Percentiles rank a stretch among this genome's conserved stretches.
These are phyloP conservation scores for Bombus consobrinus DNA, from an alignment of 1,140 invertebrate genomes.

Conservation along the genomic window DNA sequence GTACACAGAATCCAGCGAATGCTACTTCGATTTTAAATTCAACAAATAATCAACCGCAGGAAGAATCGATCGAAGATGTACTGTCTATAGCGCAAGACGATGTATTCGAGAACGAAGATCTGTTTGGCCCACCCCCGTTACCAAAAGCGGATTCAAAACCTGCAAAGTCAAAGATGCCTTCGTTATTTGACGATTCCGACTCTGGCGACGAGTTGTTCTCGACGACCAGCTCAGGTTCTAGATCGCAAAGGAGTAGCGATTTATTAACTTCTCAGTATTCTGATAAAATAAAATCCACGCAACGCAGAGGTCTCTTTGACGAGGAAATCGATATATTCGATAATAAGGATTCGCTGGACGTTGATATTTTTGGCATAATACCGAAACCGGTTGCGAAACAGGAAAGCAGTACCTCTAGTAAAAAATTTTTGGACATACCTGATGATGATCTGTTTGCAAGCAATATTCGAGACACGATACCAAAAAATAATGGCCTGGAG, in stretches of 20 bases:
- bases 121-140: conserved; percentile 76
- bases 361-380: conserved; percentile 71
- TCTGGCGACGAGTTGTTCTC: conserved; percentile 76
- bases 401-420: background rate
- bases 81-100: conserved; percentile 48
- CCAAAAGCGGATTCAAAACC: conserved; percentile 68
- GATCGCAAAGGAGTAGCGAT: conserved; percentile 73
- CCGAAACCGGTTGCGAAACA: conserved; percentile 31
- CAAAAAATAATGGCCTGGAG: conserved; percentile 12
- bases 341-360: conserved; percentile 67
- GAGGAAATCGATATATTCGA: conserved; percentile 71
- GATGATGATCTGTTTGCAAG: conserved; percentile 31
- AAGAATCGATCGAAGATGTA: background rate
- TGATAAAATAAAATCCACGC: conserved; percentile 46
- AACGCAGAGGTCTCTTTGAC: conserved; percentile 68
- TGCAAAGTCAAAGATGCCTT: conserved; percentile 66
- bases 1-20: conserved; percentile 12
- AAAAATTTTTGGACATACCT: background rate
- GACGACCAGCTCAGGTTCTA: conserved; percentile 71
- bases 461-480: background rate
- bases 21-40: conserved; percentile 31
- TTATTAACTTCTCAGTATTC: conserved; percentile 41
- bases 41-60: conserved; percentile 31
- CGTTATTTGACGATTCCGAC: conserved; percentile 76
- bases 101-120: conserved; percentile 71